Percentiles rank a stretch among this genome's conserved stretches.
Conservation (phyloP, 2,797 vertebrate species). For the Vultur gryphus region DNA sequence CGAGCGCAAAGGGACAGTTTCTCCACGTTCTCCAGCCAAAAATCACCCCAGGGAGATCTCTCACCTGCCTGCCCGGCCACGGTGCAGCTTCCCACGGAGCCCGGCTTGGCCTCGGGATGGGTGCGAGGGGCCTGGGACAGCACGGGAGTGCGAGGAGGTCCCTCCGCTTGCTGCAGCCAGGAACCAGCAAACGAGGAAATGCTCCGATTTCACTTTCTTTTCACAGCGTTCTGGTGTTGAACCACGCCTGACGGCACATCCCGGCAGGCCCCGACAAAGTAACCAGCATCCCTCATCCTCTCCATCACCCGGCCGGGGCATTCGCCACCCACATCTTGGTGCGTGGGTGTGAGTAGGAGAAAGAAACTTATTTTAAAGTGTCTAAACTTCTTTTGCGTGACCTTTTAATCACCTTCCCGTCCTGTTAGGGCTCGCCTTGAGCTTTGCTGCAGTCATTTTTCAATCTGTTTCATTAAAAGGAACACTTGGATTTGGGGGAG, state of each 20-base stretch:
- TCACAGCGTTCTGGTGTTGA: fast-evolving
- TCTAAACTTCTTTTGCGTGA: not conserved
- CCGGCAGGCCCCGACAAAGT: no score
- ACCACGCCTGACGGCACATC: no score
- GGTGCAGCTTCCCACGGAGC: not conserved
- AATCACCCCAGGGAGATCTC: not conserved
- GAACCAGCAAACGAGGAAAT: not conserved
- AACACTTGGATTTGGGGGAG: not conserved
- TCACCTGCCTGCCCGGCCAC: not conserved
- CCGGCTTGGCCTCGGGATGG: fast-evolving
- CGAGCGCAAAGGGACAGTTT: not conserved
- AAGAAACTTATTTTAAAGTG: not conserved
- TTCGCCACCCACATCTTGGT: not conserved
- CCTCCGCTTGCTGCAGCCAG: not conserved
- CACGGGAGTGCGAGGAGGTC: not conserved
- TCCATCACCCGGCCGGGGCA: not conserved
- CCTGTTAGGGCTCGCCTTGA: not conserved
- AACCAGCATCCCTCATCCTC: not conserved
- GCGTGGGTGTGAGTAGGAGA: fast-evolving
- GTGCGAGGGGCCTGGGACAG: not conserved
- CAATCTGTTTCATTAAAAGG: not conserved
- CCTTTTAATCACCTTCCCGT: not conserved
- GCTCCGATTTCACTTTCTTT: not conserved
- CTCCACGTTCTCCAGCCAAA: not conserved
- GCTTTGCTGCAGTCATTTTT: not conserved